These are phyloP conservation scores for Drosophila kurseongensis DNA, from an alignment of 1,140 invertebrate genomes.

Conservation along the genomic window DNA sequence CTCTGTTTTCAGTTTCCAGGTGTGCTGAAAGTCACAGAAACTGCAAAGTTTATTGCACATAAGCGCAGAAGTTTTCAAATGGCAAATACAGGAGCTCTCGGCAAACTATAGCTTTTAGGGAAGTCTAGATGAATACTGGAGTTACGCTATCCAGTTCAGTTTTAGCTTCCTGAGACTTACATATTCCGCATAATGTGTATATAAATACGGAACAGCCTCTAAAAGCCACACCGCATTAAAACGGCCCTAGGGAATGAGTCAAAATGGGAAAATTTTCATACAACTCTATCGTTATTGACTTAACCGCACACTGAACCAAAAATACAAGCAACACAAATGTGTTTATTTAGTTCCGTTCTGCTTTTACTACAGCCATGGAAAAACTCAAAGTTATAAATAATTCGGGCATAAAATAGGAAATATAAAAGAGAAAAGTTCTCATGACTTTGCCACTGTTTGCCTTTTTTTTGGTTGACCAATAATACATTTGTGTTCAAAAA, in stretches of 20 bases:
- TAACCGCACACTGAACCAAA: constrained; percentile 25
- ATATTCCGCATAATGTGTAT: constrained; percentile 54
- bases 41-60: constrained; percentile 27
- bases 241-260: constrained; percentile 61
- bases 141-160: constrained; percentile 17
- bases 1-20: constrained; percentile 32
- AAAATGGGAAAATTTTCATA: constrained; percentile 62
- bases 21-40: constrained; percentile 21
- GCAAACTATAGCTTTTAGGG: constrained; percentile 21
- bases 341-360: constrained; percentile 7
- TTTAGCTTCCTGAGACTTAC: constrained; percentile 49
- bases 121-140: constrained; percentile 7
- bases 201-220: constrained; percentile 54
- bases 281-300: constrained; percentile 29
- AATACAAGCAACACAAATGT: background rate
- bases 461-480: background rate
- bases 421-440: background rate
- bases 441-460: background rate
- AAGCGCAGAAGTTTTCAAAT: constrained; percentile 25
- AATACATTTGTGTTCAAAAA: background rate
- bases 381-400: constrained; percentile 9
- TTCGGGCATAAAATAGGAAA: constrained; percentile 5
- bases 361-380: constrained; percentile 4
- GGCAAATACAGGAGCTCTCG: constrained; percentile 1
- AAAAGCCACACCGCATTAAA: constrained; percentile 74